Evolutionary conservation across 2,113 vertebrate species (phyloP).

Genomic region (Upupa epops): DNA sequence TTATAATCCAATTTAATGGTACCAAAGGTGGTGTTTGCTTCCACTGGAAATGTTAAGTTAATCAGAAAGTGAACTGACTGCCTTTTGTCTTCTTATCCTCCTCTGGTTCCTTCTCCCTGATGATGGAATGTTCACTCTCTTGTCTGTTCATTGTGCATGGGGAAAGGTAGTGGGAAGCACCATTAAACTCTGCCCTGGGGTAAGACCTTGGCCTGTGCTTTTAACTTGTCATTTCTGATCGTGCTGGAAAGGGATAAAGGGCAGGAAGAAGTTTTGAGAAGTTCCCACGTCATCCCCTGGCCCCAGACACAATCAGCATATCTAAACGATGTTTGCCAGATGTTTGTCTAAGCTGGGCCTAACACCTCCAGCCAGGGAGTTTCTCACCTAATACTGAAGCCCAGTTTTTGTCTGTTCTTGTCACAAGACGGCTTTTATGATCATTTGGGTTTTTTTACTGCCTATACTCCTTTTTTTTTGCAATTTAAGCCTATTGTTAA

Average conservation of each 20-base stretch:
- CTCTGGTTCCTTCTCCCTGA: not conserved
- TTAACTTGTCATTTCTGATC: not conserved
- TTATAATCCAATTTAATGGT: not conserved
- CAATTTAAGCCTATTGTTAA: not conserved
- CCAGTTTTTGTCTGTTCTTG: not conserved
- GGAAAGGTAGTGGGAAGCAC: not conserved
- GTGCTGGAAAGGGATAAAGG: not conserved
- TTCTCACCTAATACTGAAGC: not conserved
- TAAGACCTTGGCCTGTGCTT: not conserved
- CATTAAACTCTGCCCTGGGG: not conserved
- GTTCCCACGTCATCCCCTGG: not conserved
- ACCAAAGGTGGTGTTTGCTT: not conserved
- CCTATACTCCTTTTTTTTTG: not conserved
- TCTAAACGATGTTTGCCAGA: not conserved
- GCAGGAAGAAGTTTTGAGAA: not conserved
- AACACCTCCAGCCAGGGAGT: not conserved
- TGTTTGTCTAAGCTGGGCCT: not conserved
- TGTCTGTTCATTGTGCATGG: not conserved
- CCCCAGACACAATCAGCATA: not conserved
- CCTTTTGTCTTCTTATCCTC: not conserved
- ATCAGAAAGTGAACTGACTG: not conserved
- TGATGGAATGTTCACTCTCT: not conserved
- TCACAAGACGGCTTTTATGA: not conserved
- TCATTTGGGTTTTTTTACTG: not conserved
- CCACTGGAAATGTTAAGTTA: not conserved